Evolutionary conservation across 2,888 invertebrate species (phyloP).

Genomic region (Trisateles emortualis): DNA sequence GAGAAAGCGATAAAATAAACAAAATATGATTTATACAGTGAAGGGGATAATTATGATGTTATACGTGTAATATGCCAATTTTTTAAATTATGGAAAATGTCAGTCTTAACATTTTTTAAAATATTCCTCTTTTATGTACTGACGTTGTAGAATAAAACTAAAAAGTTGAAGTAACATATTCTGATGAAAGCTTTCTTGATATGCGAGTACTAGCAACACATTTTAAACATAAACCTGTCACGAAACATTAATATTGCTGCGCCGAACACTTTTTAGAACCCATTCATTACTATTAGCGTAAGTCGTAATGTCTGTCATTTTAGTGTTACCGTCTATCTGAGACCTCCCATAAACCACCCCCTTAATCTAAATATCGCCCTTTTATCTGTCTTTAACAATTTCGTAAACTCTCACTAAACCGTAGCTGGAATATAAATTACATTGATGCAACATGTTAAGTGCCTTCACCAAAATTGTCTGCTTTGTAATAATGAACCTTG

Average conservation of each 20-base stretch:
- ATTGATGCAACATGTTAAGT: constrained; percentile 55
- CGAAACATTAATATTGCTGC: constrained; percentile 32
- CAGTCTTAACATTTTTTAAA: background rate
- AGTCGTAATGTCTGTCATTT: constrained; percentile 75
- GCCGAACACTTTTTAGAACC: constrained; percentile 56
- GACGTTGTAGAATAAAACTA: background rate
- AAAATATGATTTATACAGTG: constrained; percentile 28
- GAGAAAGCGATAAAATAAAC: constrained; percentile 34
- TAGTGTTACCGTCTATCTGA: constrained; percentile 65
- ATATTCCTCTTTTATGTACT: background rate
- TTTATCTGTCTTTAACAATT: constrained; percentile 86
- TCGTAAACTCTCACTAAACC: constrained; percentile 84
- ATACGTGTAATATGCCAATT: constrained; percentile 25
- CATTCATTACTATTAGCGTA: constrained; percentile 75
- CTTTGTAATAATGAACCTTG: constrained; percentile 49
- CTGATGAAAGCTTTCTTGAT: background rate
- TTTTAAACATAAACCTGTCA: constrained; percentile 39
- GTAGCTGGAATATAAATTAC: constrained; percentile 84
- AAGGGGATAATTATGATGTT: constrained; percentile 37
- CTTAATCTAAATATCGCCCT: constrained; percentile 82
- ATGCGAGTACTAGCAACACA: constrained; percentile 20
- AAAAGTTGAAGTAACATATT: background rate
- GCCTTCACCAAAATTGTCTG: constrained; percentile 28
- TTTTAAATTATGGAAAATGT: background rate
- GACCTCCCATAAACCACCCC: constrained; percentile 80